Conservation (phyloP, 1,140 invertebrate genomes). For the Epicauta chinensis region DNA sequence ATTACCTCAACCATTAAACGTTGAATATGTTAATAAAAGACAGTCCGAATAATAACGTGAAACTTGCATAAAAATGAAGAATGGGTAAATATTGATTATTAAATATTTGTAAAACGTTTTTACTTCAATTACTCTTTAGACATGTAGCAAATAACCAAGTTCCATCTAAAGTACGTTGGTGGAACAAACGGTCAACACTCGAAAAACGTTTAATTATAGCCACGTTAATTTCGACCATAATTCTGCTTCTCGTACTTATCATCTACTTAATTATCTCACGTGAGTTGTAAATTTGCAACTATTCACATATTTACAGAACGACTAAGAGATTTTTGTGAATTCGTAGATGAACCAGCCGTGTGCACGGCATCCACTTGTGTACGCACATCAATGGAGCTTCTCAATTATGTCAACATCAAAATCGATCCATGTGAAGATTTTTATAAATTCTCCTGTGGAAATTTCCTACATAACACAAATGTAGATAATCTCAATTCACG, state of each 20-base stretch:
- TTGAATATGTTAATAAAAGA: constrained; percentile 2
- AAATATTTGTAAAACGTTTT: not conserved
- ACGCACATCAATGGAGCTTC: constrained; percentile 23
- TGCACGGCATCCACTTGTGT: constrained; percentile 25
- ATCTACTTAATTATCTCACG: constrained; percentile 5
- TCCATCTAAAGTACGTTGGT: not conserved
- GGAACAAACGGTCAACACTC: constrained; percentile 5
- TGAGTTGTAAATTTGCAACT: too few relatives aligned
- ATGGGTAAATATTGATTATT: constrained; percentile 5
- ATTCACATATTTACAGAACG: too few relatives aligned
- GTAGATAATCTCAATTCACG: constrained; percentile 19
- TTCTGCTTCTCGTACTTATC: not conserved
- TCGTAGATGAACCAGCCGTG: constrained; percentile 22
- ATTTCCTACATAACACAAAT: constrained; percentile 27
- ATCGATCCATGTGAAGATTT: constrained; percentile 85
- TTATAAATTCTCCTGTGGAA: constrained; percentile 80
- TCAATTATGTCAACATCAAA: constrained; percentile 62
- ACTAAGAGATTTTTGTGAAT: too few relatives aligned
- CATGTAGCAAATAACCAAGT: too few relatives aligned
- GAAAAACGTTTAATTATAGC: constrained; percentile 1
- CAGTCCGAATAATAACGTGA: not conserved
- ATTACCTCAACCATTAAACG: not conserved
- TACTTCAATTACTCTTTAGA: too few relatives aligned
- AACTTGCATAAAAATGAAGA: constrained; percentile 11
- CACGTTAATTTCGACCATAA: not conserved